These are phyloP conservation scores for Okapia johnstoni DNA, from an alignment of 2,113 vertebrate species.

Conservation along the genomic window DNA sequence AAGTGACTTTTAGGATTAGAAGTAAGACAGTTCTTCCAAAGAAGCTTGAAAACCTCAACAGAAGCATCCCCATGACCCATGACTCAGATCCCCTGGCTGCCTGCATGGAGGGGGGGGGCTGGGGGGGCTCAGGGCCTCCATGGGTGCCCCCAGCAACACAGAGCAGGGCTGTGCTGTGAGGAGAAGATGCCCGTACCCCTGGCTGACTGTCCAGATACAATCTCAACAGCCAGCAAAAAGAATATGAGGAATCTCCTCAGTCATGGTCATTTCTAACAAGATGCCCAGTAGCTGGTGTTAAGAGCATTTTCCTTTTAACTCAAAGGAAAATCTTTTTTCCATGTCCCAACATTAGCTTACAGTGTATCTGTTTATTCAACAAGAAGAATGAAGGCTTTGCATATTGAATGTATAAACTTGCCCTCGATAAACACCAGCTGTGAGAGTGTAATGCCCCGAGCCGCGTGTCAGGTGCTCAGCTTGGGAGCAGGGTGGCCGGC, in stretches of 20 bases:
- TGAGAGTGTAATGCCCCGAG: too few relatives aligned
- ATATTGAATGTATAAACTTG: not conserved
- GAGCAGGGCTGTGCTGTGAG: not conserved
- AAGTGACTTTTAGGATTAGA: not conserved
- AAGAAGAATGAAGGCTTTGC: not conserved
- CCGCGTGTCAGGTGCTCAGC: not conserved
- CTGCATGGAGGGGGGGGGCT: too few relatives aligned
- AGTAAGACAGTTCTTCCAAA: accelerated
- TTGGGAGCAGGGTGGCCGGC: not conserved
- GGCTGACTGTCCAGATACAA: not conserved
- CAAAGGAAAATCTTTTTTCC: not conserved
- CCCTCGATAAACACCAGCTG: not conserved
- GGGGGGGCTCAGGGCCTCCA: accelerated
- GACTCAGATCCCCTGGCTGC: not conserved
- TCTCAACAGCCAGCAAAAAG: not conserved
- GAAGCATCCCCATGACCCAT: not conserved
- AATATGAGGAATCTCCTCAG: accelerated
- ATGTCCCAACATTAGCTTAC: not conserved
- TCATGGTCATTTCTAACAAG: not conserved
- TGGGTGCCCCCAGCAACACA: not conserved
- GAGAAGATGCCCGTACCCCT: accelerated
- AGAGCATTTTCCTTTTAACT: not conserved
- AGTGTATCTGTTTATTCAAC: not conserved
- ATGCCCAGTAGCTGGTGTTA: not conserved
- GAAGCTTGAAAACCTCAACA: not conserved